Conservation (phyloP, 2,113 vertebrate genomes). For the Felis catus region F.catus_Fca126_mat1.0 CM031428.1:53948001-53948500, state of each 20-base stretch:
- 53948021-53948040: not conserved
- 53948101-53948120: not conserved
- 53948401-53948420: not conserved
- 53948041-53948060: not conserved
- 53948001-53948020: not conserved
- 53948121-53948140: not conserved
- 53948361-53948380: not conserved
- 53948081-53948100: not conserved
- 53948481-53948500: not conserved
- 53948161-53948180: not conserved
- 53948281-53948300: not conserved
- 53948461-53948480: not conserved
- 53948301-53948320: not conserved
- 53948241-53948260: not conserved
- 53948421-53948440: not conserved
- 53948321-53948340: not conserved
- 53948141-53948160: not conserved
- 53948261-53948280: not conserved
- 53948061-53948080: not conserved
- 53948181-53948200: too few relatives aligned
- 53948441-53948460: not conserved
- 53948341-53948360: not conserved
- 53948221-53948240: not conserved
- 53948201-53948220: fast-evolving
- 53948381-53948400: not conserved